phyloP scores from a whole-genome alignment of 2,113 vertebrate genomes.

The Laticauda laticaudata region DNA sequence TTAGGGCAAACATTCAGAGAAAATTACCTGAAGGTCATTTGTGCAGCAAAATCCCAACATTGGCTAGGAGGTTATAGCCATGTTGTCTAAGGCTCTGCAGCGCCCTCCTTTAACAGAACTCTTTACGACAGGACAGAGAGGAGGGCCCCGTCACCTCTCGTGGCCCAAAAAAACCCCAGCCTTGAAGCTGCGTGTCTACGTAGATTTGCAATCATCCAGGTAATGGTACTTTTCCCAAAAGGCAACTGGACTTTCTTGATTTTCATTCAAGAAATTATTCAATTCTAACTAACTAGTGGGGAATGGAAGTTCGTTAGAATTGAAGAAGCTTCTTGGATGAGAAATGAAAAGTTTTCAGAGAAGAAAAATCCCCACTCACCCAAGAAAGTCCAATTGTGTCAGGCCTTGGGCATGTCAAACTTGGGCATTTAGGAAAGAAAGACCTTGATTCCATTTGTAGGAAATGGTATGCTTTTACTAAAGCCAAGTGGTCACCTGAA shows the following conservation, averaged over 20 bases:
- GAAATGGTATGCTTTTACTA: not conserved
- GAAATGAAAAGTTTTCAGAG: too few relatives aligned
- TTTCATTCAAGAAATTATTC: too few relatives aligned
- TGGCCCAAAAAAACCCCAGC: not conserved
- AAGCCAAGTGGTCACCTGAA: not conserved
- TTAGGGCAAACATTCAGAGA: not conserved
- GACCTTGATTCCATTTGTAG: not conserved
- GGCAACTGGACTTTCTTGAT: not conserved
- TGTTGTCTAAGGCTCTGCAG: not conserved
- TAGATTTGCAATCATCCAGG: not conserved
- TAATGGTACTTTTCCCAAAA: not conserved
- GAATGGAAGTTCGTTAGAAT: too few relatives aligned
- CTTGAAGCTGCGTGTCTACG: not conserved
- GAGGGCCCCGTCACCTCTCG: not conserved
- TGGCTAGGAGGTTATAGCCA: not conserved
- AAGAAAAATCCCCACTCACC: too few relatives aligned
- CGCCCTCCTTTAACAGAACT: not conserved
- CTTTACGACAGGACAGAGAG: not conserved
- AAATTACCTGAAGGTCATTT: not conserved
- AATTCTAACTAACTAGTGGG: too few relatives aligned
- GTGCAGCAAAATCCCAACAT: not conserved
- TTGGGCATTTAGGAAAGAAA: not conserved
- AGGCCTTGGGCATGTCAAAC: not conserved
- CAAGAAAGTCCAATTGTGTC: not conserved
- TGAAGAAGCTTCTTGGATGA: too few relatives aligned